These are phyloP conservation scores for Piscicola geometra DNA, from an alignment of 2,888 invertebrate species.

Conservation along the genomic window DNA sequence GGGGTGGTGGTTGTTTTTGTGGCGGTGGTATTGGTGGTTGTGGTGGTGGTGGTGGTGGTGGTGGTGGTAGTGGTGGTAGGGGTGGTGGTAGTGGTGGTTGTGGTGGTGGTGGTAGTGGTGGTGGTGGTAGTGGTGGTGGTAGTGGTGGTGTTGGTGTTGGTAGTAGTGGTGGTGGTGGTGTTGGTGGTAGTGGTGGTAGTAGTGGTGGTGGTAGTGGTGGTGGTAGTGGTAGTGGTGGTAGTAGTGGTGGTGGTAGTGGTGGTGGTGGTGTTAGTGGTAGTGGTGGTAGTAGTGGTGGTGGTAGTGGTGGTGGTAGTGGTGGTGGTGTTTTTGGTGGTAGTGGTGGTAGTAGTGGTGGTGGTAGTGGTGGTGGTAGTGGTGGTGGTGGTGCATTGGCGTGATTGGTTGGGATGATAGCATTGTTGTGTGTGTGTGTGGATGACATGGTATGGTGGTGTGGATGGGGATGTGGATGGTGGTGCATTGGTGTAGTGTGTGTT, in stretches of 20 bases:
- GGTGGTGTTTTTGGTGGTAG: constrained; percentile 11
- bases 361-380: neutral
- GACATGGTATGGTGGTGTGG: too few species aligned
- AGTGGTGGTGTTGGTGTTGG: constrained; percentile 12
- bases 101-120: constrained; percentile 27
- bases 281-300: constrained; percentile 34
- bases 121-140: constrained; percentile 28
- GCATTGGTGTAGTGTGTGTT: too few species aligned
- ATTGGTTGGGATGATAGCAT: too few species aligned
- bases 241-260: constrained; percentile 39
- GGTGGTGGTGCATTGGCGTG: neutral
- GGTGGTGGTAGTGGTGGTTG: constrained; percentile 21
- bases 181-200: constrained; percentile 36
- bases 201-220: constrained; percentile 37
- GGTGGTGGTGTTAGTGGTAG: constrained; percentile 38
- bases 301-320: constrained; percentile 31
- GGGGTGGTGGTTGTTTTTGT: neutral
- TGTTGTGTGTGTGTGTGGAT: too few species aligned
- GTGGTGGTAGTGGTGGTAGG: constrained; percentile 14
- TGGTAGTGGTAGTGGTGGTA: constrained; percentile 38
- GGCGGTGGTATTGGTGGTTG: constrained; percentile 2
- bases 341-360: constrained; percentile 7
- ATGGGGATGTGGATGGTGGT: too few species aligned
- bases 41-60: neutral
- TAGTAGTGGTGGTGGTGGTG: neutral